These are phyloP conservation scores for Brenthis hecate DNA, from an alignment of 2,888 invertebrate genomes.

Conservation along the genomic window DNA sequence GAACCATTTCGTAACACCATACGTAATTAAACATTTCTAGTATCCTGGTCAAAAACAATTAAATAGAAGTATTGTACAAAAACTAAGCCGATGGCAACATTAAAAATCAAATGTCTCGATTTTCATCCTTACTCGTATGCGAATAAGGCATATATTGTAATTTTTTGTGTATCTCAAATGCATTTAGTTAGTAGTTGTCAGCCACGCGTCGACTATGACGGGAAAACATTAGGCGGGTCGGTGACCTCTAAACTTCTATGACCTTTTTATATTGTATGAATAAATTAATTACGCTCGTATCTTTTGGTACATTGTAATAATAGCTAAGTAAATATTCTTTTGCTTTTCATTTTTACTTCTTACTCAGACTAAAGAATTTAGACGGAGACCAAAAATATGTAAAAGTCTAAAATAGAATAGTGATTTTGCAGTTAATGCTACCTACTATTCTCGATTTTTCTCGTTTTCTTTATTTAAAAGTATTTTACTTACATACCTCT, in stretches of 20 bases:
- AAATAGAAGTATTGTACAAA: slow-evolving; percentile 60
- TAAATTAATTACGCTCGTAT: slow-evolving; percentile 32
- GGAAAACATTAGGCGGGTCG: slow-evolving; percentile 44
- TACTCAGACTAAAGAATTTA: no score
- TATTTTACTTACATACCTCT: no score
- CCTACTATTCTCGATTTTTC: no score
- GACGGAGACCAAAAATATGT: no score
- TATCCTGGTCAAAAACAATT: slow-evolving; percentile 74
- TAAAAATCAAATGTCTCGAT: slow-evolving; percentile 6
- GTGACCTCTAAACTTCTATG: slow-evolving; percentile 54
- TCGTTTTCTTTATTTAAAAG: no score
- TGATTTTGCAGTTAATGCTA: no score
- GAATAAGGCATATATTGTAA: slow-evolving; percentile 43
- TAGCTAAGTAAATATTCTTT: neutral
- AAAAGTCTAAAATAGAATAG: no score
- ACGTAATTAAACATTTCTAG: slow-evolving; percentile 76
- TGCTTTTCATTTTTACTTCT: neutral
- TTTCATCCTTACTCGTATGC: slow-evolving; percentile 17
- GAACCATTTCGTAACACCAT: slow-evolving; percentile 56
- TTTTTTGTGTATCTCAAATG: slow-evolving; percentile 1
- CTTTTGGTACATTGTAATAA: slow-evolving; percentile 16
- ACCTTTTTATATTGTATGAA: slow-evolving; percentile 51
- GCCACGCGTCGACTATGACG: slow-evolving; percentile 60
- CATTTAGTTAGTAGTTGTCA: slow-evolving; percentile 34
- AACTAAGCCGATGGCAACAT: slow-evolving; percentile 24